Conservation (phyloP, 2,113 vertebrate species). For the Sula dactylatra region DNA sequence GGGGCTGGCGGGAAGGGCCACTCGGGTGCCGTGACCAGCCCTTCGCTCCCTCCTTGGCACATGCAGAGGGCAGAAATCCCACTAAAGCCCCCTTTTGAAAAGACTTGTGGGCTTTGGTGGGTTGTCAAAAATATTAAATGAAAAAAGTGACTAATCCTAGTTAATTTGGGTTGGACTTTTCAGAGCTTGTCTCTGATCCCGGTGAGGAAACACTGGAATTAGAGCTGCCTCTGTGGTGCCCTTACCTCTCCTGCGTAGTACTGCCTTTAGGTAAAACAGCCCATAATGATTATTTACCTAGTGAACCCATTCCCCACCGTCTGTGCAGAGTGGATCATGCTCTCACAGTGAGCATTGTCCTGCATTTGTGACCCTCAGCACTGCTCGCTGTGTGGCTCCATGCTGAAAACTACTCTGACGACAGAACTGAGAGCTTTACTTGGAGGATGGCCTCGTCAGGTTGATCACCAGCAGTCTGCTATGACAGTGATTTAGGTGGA, state of each 20-base stretch:
- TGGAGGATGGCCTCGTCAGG: rapidly evolving
- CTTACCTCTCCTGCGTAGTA: background rate
- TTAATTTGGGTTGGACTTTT: background rate
- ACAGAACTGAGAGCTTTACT: background rate
- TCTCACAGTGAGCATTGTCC: rapidly evolving
- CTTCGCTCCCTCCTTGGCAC: background rate
- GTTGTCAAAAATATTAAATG: background rate
- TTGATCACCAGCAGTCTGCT: background rate
- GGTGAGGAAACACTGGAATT: background rate
- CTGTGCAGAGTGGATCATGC: background rate
- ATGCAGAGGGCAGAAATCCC: background rate
- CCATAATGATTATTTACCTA: background rate
- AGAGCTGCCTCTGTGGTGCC: background rate
- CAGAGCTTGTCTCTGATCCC: background rate
- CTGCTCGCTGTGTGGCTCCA: rapidly evolving
- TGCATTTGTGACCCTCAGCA: background rate
- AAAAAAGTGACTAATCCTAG: background rate
- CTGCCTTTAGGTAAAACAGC: background rate
- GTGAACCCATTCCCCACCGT: rapidly evolving
- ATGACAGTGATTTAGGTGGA: background rate
- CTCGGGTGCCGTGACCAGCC: rapidly evolving
- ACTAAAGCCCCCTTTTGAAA: background rate
- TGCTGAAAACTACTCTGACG: background rate
- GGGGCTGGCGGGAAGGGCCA: background rate
- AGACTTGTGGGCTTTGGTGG: background rate